Conservation (phyloP, 64 coral and sea anemone genomes). For the Porites australiensis region DNA sequence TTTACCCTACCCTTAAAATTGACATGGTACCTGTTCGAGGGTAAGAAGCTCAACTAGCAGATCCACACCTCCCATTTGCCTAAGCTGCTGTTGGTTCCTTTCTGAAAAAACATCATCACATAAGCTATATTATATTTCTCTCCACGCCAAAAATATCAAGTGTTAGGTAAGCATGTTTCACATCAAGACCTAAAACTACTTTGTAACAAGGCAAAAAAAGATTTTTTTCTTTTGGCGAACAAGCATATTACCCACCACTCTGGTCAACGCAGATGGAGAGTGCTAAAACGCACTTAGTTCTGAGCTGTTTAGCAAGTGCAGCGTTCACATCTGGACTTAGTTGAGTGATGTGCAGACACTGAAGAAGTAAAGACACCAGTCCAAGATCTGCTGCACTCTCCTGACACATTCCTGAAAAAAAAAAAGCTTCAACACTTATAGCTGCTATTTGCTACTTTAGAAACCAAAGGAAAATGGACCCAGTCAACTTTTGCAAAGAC, state of each 20-base stretch:
- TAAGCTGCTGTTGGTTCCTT: slow-evolving; percentile 1
- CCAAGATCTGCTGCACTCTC: slow-evolving; percentile 43
- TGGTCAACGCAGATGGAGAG: slow-evolving; percentile 37
- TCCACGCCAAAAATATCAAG: too few relatives aligned
- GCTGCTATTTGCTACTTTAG: too few relatives aligned
- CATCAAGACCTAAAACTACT: too few relatives aligned
- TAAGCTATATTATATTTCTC: too few relatives aligned
- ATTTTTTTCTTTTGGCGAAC: neutral
- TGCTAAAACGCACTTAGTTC: slow-evolving; percentile 28
- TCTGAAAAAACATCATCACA: neutral
- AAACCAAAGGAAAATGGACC: too few relatives aligned
- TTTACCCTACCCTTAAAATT: too few relatives aligned
- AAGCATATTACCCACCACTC: neutral
- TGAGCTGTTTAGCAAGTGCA: neutral
- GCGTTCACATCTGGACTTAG: neutral
- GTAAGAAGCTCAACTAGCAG: slow-evolving; percentile 24
- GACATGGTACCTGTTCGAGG: neutral
- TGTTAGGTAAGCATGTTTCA: too few relatives aligned
- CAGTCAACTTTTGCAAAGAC: too few relatives aligned
- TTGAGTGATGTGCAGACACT: slow-evolving; percentile 3
- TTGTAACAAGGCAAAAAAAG: too few relatives aligned
- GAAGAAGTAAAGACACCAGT: slow-evolving; percentile 10
- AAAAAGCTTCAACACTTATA: too few relatives aligned
- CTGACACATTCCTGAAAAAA: slow-evolving; percentile 19
- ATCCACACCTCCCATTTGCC: neutral